These are phyloP conservation scores for Colaptes auratus DNA, from an alignment of 2,113 vertebrate species.

Conservation along the genomic window DNA sequence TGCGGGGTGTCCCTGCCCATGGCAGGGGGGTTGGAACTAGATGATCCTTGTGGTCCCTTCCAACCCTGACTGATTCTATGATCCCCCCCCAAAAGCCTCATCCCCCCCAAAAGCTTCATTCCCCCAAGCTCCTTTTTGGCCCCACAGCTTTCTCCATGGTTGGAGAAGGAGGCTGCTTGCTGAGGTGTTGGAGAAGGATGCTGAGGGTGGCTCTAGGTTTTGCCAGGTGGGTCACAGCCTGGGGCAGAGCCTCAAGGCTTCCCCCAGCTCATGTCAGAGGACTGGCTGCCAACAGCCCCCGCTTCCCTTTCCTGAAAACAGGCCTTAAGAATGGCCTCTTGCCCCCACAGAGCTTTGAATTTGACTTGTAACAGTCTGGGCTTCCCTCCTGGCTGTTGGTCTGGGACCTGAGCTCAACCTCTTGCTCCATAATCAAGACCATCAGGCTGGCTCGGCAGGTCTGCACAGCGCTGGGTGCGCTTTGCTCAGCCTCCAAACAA, in stretches of 20 bases:
- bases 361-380: not conserved
- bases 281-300: not conserved
- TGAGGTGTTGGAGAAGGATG: not conserved
- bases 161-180: not conserved
- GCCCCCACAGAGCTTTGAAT: not conserved
- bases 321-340: not conserved
- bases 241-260: not conserved
- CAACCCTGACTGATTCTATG: too few species aligned
- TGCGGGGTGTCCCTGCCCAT: too few species aligned
- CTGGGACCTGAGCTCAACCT: not conserved
- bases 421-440: not conserved
- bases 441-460: not conserved
- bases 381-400: not conserved
- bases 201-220: not conserved
- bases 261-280: not conserved
- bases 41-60: too few species aligned
- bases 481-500: not conserved
- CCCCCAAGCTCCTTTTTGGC: not conserved
- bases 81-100: too few species aligned
- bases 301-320: not conserved
- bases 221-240: not conserved
- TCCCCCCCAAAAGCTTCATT: not conserved
- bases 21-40: too few species aligned
- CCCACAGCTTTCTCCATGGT: rapidly evolving
- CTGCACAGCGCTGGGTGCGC: not conserved